Evolutionary conservation across 1,140 invertebrate species (phyloP), one percentile per base, ranked within the genome.

Genomic region (Calliopsis andreniformis): DNA sequence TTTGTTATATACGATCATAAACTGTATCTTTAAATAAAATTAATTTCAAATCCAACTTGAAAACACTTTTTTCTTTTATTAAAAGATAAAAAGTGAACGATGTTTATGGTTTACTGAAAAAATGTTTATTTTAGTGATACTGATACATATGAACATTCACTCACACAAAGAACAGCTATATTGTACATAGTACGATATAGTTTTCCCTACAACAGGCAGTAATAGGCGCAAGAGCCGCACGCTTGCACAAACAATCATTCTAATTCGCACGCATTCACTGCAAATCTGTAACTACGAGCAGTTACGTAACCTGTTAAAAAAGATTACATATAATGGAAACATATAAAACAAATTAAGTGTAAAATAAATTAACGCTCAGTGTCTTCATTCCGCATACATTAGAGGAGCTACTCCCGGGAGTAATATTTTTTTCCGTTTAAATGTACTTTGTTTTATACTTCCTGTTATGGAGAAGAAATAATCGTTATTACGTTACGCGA

Each of bases 321-420:
- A 67, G 82, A 85, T 85, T 88, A 89, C 71, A 85, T 77, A 66
- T 87, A 88, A 87, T 86, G 76, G 84, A 89, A 39, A 86, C 86
- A 87, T 91, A 91, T 76, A 90, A 91, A 91, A 90, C 80, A 87
- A 89, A 83, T 83, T 86, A 89, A 39, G 35, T 39, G 83, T 85
- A 78, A 88, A 91, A 91, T 91, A 91, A 91, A 91, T 89, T 89
- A 91, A 91, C 85, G 78, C 85, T 79, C 71, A 58, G 81, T 86
- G 79, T 87, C 75, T 81, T 82, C 51, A 49, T 39, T 10, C 12
- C 63, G 51, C 25, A 42, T n/a, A n/a, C 64, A 59, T 20, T 42
- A 51, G 8, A 39, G 45, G 59, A 69, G 64, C 43, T 69, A 76
- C 3, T 77, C n/a, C 49, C 20, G 35, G 47, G 35, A 71, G 63